Evolutionary conservation across 2,888 invertebrate genomes (phyloP).

Genomic region (Polyommatus iphigenia): DNA sequence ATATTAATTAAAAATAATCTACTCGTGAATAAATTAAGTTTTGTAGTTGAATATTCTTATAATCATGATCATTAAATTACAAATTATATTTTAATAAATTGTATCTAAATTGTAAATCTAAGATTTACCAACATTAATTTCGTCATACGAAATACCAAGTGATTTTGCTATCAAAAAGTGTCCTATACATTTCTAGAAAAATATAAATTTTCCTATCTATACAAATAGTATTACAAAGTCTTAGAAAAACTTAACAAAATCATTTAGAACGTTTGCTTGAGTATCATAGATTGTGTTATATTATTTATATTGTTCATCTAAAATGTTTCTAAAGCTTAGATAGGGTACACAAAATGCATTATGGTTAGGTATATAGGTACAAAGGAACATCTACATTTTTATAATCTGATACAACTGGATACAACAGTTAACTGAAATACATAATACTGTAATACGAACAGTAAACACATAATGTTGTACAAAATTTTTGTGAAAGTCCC

Average conservation of each 20-base stretch:
- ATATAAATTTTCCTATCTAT: slow-evolving; percentile 18
- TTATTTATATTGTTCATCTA: background rate
- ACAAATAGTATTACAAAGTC: slow-evolving; percentile 17
- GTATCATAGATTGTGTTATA: background rate
- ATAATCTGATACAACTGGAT: background rate
- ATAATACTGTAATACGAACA: background rate
- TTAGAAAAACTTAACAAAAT: slow-evolving; percentile 8
- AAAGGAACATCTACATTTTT: background rate
- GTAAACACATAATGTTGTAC: background rate
- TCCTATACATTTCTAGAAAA: slow-evolving; percentile 10
- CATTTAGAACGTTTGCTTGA: background rate
- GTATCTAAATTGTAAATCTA: slow-evolving; percentile 22
- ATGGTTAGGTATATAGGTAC: background rate
- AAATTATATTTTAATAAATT: background rate
- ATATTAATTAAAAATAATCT: background rate
- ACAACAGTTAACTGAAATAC: background rate
- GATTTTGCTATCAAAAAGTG: slow-evolving; percentile 7
- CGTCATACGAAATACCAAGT: slow-evolving; percentile 21
- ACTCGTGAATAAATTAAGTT: background rate
- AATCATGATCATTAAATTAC: background rate
- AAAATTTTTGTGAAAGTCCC: background rate
- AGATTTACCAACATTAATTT: slow-evolving; percentile 25
- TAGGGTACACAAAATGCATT: background rate
- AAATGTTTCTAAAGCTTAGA: background rate
- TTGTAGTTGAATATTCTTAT: background rate